These are phyloP conservation scores for Pemphigus obesinymphae DNA, from an alignment of 1,140 invertebrate genomes.

Conservation along the genomic window DNA sequence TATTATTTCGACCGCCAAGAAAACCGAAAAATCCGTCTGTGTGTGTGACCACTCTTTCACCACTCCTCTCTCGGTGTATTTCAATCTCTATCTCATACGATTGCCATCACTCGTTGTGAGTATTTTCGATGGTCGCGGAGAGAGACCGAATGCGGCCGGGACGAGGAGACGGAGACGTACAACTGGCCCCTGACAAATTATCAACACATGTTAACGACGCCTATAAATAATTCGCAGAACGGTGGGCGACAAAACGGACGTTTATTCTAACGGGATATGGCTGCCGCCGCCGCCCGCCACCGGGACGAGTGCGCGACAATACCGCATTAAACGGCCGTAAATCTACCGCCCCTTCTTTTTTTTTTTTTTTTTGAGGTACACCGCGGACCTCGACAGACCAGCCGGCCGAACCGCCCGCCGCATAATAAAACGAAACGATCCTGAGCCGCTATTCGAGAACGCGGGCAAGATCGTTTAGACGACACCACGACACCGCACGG, in stretches of 20 bases:
- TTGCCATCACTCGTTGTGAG: background rate
- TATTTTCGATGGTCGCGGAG: background rate
- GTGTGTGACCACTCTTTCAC: background rate
- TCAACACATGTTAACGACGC: conserved; percentile 14
- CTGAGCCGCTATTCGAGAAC: too few relatives aligned
- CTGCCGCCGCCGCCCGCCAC: background rate
- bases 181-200: background rate
- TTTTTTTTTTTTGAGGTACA: background rate
- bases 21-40: background rate
- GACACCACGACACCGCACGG: too few relatives aligned
- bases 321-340: conserved; percentile 5
- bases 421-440: too few relatives aligned
- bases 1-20: background rate
- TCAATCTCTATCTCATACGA: background rate
- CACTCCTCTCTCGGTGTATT: too few relatives aligned
- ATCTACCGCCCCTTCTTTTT: background rate
- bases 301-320: background rate
- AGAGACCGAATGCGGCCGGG: background rate
- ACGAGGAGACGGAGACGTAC: background rate
- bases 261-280: background rate
- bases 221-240: background rate
- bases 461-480: too few relatives aligned
- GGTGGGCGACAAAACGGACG: background rate
- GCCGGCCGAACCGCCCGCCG: too few relatives aligned
- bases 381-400: background rate